Evolutionary conservation across 2,113 vertebrate genomes (phyloP), one percentile per base, ranked within the genome.

Genomic region (Okapia johnstoni): DNA sequence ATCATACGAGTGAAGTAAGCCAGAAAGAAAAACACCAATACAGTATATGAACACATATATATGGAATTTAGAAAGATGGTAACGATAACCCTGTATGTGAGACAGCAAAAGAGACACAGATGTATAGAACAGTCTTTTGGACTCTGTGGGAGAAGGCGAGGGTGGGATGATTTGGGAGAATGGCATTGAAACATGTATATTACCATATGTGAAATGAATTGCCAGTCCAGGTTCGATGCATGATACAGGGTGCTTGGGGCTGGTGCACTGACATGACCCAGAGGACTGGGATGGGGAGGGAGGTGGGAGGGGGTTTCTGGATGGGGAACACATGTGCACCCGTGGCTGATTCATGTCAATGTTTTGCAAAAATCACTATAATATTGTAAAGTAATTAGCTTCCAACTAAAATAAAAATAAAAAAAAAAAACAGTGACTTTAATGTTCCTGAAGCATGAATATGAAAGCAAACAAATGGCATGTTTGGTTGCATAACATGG

Each of bases 21-120:
- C 61, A 33, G 30, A 63, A 63, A 63, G 30, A 63, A 63, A 63
- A 63, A 63, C 61, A 33, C 15, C 33, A 66, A n/a, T 66, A 2
- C 33, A n/a, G 61, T n/a, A 66, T 66, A 66, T 3, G n/a, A n/a
- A n/a, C 0, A 2, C 16, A 66, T 66, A n/a, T n/a, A 66, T n/a
- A n/a, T n/a, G 61, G 61, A n/a, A n/a, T 66, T 66, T 66, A 66
- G 61, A 66, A 66, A 66, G 61, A n/a, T 66, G 16, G 2, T 66
- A 66, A 9, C 0, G 8, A 66, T 66, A 7, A 66, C 7, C 61
- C 61, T 66, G 7, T n/a, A 66, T 66, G 30, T 2, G 8, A n/a
- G 61, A 66, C 1, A 63, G 15, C 61, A n/a, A n/a, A 63, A 4
- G 61, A 63, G 30, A 17, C 15, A 66, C 7, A 9, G 61, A 63